Evolutionary conservation across 1,140 invertebrate species (phyloP).

Genomic region (Ruditapes philippinarum): DNA sequence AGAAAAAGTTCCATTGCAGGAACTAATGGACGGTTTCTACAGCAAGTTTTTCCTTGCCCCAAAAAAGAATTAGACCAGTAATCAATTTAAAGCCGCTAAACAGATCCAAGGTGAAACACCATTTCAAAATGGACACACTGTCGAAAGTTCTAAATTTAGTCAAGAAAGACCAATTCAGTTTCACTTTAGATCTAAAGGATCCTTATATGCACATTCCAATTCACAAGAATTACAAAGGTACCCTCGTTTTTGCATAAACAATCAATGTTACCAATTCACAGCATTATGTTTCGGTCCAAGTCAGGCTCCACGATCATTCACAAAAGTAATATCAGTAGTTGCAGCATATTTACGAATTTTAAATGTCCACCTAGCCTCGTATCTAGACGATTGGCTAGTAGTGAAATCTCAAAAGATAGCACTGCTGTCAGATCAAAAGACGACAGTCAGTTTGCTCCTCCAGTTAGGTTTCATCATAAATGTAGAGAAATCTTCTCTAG

Average conservation of each 20-base stretch:
- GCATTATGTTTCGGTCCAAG: constrained; percentile 50
- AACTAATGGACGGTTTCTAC: constrained; percentile 34
- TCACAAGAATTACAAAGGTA: neutral
- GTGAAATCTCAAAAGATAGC: neutral
- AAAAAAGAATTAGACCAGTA: constrained; percentile 53
- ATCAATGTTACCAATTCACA: constrained; percentile 19
- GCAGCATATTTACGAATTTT: constrained; percentile 20
- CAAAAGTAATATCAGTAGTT: too few species aligned
- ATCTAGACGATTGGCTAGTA: constrained; percentile 49
- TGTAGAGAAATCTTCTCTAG: neutral
- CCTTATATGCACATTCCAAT: constrained; percentile 37
- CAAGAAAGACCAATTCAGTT: neutral
- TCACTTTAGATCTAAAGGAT: constrained; percentile 35
- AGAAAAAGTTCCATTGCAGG: too few species aligned
- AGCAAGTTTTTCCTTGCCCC: constrained; percentile 38
- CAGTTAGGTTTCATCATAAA: constrained; percentile 9
- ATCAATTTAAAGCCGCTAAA: constrained; percentile 59
- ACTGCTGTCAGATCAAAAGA: neutral
- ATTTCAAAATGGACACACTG: constrained; percentile 58
- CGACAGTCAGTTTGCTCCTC: neutral
- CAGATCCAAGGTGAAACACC: constrained; percentile 17
- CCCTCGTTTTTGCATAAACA: constrained; percentile 7
- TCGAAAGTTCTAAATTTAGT: constrained; percentile 41
- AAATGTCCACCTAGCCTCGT: constrained; percentile 9
- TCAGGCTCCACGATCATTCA: neutral